Evolutionary conservation across 2,888 invertebrate genomes (phyloP).

Genomic region (Hofmannophila pseudospretella): DNA sequence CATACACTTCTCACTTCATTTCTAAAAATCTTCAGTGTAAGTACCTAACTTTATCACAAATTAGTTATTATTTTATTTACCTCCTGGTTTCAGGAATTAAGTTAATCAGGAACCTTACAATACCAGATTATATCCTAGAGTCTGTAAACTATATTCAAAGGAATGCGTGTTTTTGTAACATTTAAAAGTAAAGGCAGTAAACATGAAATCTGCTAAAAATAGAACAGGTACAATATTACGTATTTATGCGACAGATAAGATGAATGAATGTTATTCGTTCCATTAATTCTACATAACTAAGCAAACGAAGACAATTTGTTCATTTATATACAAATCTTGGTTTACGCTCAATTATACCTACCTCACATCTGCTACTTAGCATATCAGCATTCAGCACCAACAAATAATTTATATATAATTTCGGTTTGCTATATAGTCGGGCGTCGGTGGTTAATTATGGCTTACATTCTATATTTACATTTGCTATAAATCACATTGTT

Average conservation of each 20-base stretch:
- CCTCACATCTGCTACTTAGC: neutral
- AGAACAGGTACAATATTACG: constrained; percentile 18
- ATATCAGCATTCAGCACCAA: constrained; percentile 4
- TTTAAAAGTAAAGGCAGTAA: constrained; percentile 7
- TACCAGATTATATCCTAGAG: constrained; percentile 27
- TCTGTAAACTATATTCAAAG: constrained; percentile 22
- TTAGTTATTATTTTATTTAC: constrained; percentile 29
- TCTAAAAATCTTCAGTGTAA: constrained; percentile 50
- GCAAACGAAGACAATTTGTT: neutral
- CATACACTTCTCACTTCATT: constrained; percentile 35
- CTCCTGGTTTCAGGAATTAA: constrained; percentile 32
- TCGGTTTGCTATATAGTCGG: constrained; percentile 6
- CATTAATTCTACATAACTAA: constrained; percentile 1
- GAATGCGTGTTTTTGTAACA: constrained; percentile 43
- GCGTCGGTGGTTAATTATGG: constrained; percentile 14
- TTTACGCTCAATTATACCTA: neutral
- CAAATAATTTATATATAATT: constrained; percentile 3
- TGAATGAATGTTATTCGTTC: constrained; percentile 1
- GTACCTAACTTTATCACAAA: constrained; percentile 73
- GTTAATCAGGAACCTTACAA: constrained; percentile 58
- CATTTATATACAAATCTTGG: neutral
- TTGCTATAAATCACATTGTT: constrained; percentile 30
- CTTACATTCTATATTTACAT: constrained; percentile 27
- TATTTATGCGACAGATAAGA: constrained; percentile 10
- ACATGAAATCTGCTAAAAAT: constrained; percentile 5